These are phyloP conservation scores for Trichoplax adhaerens DNA, from an alignment of 37 sponge, comb jelly and placozoan species.

Conservation along the genomic window DNA sequence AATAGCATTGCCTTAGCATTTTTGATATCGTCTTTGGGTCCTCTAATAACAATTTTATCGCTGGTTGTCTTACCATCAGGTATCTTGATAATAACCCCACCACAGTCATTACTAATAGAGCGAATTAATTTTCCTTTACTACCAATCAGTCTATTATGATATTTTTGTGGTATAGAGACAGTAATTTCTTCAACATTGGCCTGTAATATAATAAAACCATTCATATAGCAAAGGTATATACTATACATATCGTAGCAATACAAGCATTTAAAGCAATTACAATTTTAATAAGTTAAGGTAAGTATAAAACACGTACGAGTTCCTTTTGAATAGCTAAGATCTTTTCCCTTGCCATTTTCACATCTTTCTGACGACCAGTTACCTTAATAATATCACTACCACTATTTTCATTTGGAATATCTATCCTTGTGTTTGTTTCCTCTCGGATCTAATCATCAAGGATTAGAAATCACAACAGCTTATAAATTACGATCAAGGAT, in stretches of 20 bases:
- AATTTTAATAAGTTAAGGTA: neutral
- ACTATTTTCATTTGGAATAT: conserved; percentile 56
- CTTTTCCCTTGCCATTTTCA: conserved; percentile 49
- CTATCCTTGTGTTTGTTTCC: conserved; percentile 64
- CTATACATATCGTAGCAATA: neutral
- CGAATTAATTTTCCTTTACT: conserved; percentile 69
- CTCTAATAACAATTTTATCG: conserved; percentile 28
- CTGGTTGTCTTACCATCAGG: conserved; percentile 39
- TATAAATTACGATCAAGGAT: no score
- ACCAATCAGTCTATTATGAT: conserved; percentile 72
- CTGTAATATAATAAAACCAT: conserved; percentile 5
- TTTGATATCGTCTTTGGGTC: conserved; percentile 72
- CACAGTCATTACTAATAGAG: conserved; percentile 66
- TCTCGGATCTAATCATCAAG: conserved; percentile 27
- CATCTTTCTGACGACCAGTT: conserved; percentile 63
- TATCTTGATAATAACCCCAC: conserved; percentile 57
- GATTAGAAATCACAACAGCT: no score
- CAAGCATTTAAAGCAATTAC: neutral
- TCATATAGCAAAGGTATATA: neutral
- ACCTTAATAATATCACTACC: conserved; percentile 66
- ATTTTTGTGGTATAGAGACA: conserved; percentile 48
- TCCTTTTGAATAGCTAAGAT: conserved; percentile 66
- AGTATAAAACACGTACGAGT: conserved; percentile 23
- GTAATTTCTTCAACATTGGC: conserved; percentile 34
- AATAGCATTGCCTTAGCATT: conserved; percentile 46